A percentile compares a stretch with the other conserved stretches of the same genome.
phyloP scores from a whole-genome alignment of 2,113 vertebrate species.

The Cariama cristata region DNA sequence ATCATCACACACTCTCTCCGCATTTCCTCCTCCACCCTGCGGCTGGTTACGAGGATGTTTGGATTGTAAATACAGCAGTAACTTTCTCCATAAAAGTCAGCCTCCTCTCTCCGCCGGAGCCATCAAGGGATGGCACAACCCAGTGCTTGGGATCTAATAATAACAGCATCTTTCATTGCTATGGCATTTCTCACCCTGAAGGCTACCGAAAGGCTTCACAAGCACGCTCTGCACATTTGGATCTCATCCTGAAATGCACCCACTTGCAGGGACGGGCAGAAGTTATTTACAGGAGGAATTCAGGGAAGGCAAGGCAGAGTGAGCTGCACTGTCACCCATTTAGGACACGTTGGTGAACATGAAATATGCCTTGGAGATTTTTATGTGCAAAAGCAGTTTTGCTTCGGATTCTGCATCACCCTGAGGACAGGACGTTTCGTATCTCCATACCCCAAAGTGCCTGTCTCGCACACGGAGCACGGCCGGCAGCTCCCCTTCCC shows the following conservation, averaged over 20 bases:
- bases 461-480: fast-evolving
- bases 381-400: neutral
- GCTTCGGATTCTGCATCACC: neutral
- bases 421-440: neutral
- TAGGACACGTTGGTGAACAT: fast-evolving
- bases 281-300: neutral
- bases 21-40: conserved; percentile 50
- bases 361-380: neutral
- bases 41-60: conserved; percentile 55
- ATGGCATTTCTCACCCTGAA: fast-evolving
- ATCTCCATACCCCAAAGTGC: neutral
- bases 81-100: conserved; percentile 69
- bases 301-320: neutral
- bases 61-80: conserved; percentile 70
- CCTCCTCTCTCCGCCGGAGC: neutral
- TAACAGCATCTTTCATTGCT: conserved; percentile 38
- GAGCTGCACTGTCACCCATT: neutral
- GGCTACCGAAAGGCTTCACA: neutral
- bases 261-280: neutral
- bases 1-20: neutral
- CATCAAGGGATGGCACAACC: conserved; percentile 44
- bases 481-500: neutral
- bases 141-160: conserved; percentile 41
- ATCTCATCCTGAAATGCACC: neutral
- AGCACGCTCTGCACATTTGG: neutral